phyloP scores from a whole-genome alignment of 2,113 vertebrate genomes.

The Rhinogobius similis region DNA sequence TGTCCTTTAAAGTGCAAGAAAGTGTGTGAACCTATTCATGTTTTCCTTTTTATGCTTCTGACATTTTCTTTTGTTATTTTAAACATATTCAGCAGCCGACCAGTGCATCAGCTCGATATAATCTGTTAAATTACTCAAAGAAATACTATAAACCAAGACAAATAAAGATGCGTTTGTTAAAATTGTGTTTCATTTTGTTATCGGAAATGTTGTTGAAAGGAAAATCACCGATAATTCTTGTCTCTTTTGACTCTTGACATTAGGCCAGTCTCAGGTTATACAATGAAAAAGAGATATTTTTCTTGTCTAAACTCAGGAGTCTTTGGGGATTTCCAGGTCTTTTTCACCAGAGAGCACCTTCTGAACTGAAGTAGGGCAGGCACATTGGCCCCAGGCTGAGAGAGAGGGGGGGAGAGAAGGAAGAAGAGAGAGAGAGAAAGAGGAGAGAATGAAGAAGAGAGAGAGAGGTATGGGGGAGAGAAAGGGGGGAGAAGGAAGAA shows the following conservation, averaged over 20 bases:
- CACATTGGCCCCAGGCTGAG: constrained; percentile 28
- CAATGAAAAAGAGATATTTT: constrained; percentile 1
- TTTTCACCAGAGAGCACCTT: constrained; percentile 43
- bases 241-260: constrained; percentile 14
- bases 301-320: constrained; percentile 3
- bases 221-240: constrained; percentile 17
- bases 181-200: neutral
- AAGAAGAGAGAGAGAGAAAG: neutral
- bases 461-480: too few species aligned
- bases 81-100: too few species aligned
- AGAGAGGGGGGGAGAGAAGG: constrained; percentile 24
- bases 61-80: too few species aligned
- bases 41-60: too few species aligned
- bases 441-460: too few species aligned
- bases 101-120: too few species aligned
- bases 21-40: too few species aligned
- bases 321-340: constrained; percentile 25
- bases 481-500: too few species aligned
- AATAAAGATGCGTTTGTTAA: neutral
- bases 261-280: constrained; percentile 27
- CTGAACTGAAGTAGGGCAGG: constrained; percentile 55
- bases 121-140: too few species aligned
- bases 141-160: too few species aligned
- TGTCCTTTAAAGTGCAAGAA: too few species aligned
- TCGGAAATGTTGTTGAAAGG: neutral